Percentiles rank a stretch among this genome's conserved stretches.
Evolutionary conservation across 1,140 invertebrate species (phyloP).

Genomic region (Anoplolepis gracilipes): DNA sequence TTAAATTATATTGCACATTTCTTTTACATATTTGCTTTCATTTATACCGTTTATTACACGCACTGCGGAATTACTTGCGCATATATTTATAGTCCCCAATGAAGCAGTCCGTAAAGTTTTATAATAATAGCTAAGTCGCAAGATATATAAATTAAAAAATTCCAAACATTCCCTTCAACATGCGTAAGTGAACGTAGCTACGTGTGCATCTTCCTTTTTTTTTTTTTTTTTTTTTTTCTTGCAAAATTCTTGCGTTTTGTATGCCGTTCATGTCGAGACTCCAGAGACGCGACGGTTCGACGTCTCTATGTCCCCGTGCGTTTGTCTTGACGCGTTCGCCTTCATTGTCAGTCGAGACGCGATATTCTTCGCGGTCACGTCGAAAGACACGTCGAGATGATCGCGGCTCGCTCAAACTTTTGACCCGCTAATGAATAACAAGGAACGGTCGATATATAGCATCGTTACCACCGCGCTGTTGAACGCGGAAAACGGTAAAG

Average conservation of each 20-base stretch:
- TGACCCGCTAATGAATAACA: conserved; percentile 59
- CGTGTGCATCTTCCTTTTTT: background rate
- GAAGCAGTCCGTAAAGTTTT: conserved; percentile 13
- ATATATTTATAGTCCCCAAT: conserved; percentile 12
- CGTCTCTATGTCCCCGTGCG: background rate
- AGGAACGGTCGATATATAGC: conserved; percentile 15
- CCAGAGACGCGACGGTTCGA: background rate
- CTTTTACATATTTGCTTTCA: background rate
- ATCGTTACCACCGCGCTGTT: conserved; percentile 18
- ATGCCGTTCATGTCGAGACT: background rate
- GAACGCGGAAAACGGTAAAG: conserved; percentile 44
- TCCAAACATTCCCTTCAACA: background rate
- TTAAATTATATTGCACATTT: too few species aligned
- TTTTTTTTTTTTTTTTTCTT: background rate
- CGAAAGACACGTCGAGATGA: background rate
- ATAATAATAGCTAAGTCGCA: background rate
- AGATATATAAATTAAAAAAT: conserved; percentile 21
- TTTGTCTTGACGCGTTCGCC: background rate
- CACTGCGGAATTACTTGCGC: conserved; percentile 16
- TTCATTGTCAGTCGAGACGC: conserved; percentile 44
- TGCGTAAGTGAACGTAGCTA: background rate
- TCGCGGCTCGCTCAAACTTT: conserved; percentile 30
- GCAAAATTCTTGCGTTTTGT: background rate
- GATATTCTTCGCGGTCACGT: background rate
- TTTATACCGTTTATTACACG: conserved; percentile 15